Conservation (phyloP, 1,140 invertebrate genomes). For the Cydia fagiglandana region DNA sequence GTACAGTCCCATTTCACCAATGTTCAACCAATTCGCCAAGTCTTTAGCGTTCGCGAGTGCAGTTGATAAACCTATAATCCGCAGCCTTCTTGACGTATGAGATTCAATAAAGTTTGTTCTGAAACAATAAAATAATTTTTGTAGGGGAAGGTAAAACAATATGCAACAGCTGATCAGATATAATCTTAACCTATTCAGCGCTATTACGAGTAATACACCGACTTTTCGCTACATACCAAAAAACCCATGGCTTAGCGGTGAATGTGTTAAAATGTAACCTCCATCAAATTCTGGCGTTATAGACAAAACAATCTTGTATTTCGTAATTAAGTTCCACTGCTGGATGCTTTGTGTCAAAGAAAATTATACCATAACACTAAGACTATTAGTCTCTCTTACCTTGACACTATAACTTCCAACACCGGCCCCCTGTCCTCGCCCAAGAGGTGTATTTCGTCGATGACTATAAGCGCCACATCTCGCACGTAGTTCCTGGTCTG, state of each 20-base stretch:
- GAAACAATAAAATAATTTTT: conserved; percentile 33
- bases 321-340: no score
- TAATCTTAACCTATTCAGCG: no score
- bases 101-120: conserved; percentile 94
- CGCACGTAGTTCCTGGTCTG: conserved; percentile 97
- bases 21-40: conserved; percentile 97
- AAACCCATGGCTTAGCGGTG: no score
- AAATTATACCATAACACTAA: conserved; percentile 5
- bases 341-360: background rate
- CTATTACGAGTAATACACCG: no score
- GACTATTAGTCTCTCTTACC: conserved; percentile 62
- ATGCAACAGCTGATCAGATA: no score
- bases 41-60: conserved; percentile 98
- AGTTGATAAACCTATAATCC: conserved; percentile 97
- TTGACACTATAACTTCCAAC: conserved; percentile 91
- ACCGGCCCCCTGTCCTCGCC: conserved; percentile 94
- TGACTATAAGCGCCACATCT: conserved; percentile 95
- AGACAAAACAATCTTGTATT: no score
- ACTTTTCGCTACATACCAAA: no score
- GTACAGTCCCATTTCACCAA: conserved; percentile 94
- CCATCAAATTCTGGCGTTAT: no score
- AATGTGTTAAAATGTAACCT: no score
- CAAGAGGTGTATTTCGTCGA: conserved; percentile 99
- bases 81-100: conserved; percentile 87
- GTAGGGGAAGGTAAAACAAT: no score